Evolutionary conservation across 2,797 vertebrate species (phyloP), one percentile per base, ranked within the genome.

Genomic region (Todus mexicanus): DNA sequence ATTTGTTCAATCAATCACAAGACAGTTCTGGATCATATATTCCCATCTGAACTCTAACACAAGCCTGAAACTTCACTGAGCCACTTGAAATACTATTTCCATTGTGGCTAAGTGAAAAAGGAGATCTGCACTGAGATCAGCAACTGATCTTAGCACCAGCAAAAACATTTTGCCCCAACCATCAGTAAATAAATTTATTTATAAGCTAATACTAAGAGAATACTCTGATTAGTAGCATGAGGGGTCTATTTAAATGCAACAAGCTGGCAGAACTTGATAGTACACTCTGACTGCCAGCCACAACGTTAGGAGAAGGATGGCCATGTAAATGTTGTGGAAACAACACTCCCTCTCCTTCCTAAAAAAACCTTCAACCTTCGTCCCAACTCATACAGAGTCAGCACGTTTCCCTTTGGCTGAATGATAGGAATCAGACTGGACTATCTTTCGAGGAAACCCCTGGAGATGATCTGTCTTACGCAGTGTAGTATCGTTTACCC

Each of bases 1-100:
- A 59, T 53, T 33, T 78, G 4, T 50, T 65, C 54, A 48, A 60
- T 18, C 1, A 0, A 50, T 72, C 0, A 0, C 21, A 37, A 40
- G 33, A 59, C 6, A 48, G 15, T 22, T 81, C 35, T 43, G 47
- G 27, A 53, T 71, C 18, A 61, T 14, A 45, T 1, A 53, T 10
- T 48, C 29, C 21, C 37, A 71, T 56, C 43, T 40, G 40, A 76
- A 69, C 33, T 33, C 21, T 33, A 79, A 48, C 6, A 74, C 0
- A 7, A 74, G 26, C 21, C 53, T 2, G 4, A 4, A 33, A 33
- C 64, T 85, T 85, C 31, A 60, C 12, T 38, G 42, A 74, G 61
- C 19, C 40, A 60, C 60, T 48, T 51, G 10, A 38, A 42, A 80
- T 60, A 48, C 45, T 57, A 51, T 5, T 74, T n/a, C 7, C 10